Conservation (phyloP, 2,113 vertebrate genomes). For the human (Homo sapiens) region GRCh38 chr2:74823001-74823500, state of each 20-base stretch:
- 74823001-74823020: not conserved
- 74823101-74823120: not conserved
- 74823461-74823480: not conserved
- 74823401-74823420: not conserved
- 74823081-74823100: not conserved
- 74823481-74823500: not conserved
- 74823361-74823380: not conserved
- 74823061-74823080: not conserved
- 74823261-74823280: not conserved
- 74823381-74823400: not conserved
- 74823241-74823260: not conserved
- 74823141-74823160: not conserved
- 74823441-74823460: not conserved
- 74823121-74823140: slow-evolving; percentile 22
- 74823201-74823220: not conserved
- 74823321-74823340: not conserved
- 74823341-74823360: not conserved
- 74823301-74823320: not conserved
- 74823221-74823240: not conserved
- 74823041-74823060: not conserved
- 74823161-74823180: not conserved
- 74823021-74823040: not conserved
- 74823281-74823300: not conserved
- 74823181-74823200: not conserved
- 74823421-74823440: not conserved